Percentiles rank a stretch among this genome's conserved stretches.
These are phyloP conservation scores for Drosophila emarginata DNA, from an alignment of 2,888 invertebrate species.

Conservation along the genomic window DNA sequence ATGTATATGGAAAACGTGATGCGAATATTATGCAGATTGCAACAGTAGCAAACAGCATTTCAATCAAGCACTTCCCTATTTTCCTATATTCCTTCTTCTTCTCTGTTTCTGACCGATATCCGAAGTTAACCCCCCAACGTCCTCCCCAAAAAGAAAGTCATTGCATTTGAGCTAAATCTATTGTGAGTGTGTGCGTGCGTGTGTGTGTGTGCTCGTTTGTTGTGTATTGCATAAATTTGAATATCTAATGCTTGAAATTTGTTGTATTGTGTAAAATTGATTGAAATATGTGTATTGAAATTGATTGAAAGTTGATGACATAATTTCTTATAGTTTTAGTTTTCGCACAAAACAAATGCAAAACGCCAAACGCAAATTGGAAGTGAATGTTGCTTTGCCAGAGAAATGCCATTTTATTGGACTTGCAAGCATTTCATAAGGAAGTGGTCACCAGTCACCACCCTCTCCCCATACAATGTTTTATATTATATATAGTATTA, in stretches of 20 bases:
- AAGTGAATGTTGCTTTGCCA: conserved; percentile 43
- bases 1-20: conserved; percentile 44
- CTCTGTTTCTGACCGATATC: conserved; percentile 30
- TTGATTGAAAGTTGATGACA: conserved; percentile 60
- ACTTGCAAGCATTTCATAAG: conserved; percentile 20
- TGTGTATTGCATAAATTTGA: conserved; percentile 60
- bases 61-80: conserved; percentile 8
- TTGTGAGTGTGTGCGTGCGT: conserved; percentile 4
- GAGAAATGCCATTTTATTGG: conserved; percentile 36
- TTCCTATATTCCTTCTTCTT: conserved; percentile 25
- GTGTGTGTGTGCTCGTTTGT: conserved; percentile 1
- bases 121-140: conserved; percentile 11
- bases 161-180: conserved; percentile 7
- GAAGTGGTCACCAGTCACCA: conserved; percentile 20
- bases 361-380: conserved; percentile 40
- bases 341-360: not conserved
- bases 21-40: conserved; percentile 47
- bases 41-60: conserved; percentile 22
- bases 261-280: conserved; percentile 57
- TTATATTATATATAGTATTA: too few relatives aligned
- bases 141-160: conserved; percentile 40
- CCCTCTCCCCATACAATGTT: not conserved
- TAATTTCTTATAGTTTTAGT: conserved; percentile 44
- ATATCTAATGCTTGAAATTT: conserved; percentile 51
- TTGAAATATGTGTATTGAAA: conserved; percentile 60